Percentiles rank a stretch among this genome's conserved stretches.
These are phyloP conservation scores for Andinoacara biseriatus DNA, from an alignment of 2,113 vertebrate species.

Conservation along the genomic window DNA sequence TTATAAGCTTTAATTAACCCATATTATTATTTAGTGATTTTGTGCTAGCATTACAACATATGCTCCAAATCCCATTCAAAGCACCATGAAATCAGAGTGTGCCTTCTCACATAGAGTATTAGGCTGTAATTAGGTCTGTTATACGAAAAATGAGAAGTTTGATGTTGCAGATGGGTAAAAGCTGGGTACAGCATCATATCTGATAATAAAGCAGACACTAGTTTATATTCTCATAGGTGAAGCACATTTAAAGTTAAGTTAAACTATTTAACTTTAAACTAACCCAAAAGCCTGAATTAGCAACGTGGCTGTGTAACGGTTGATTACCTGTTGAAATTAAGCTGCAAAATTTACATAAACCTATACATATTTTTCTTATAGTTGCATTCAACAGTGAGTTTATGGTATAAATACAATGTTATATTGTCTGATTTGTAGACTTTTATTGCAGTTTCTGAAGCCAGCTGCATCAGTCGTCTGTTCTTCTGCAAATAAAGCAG, in stretches of 20 bases:
- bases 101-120: background rate
- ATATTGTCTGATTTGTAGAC: background rate
- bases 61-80: constrained; percentile 29
- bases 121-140: constrained; percentile 29
- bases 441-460: background rate
- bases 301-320: background rate
- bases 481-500: background rate
- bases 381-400: background rate
- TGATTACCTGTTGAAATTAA: background rate
- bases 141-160: constrained; percentile 1
- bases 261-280: background rate
- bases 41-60: constrained; percentile 7
- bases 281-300: background rate
- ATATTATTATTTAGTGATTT: constrained; percentile 1
- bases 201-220: background rate
- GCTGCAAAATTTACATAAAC: background rate
- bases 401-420: background rate
- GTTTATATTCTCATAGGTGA: background rate
- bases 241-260: background rate
- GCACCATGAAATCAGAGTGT: background rate
- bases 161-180: background rate
- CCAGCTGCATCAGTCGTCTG: background rate
- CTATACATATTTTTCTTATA: background rate
- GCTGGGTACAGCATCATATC: background rate
- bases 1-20: constrained; percentile 12